Base-by-base conservation (phyloP, 2,113 vertebrate species). In the Amphiprion ocellaris region DNA sequence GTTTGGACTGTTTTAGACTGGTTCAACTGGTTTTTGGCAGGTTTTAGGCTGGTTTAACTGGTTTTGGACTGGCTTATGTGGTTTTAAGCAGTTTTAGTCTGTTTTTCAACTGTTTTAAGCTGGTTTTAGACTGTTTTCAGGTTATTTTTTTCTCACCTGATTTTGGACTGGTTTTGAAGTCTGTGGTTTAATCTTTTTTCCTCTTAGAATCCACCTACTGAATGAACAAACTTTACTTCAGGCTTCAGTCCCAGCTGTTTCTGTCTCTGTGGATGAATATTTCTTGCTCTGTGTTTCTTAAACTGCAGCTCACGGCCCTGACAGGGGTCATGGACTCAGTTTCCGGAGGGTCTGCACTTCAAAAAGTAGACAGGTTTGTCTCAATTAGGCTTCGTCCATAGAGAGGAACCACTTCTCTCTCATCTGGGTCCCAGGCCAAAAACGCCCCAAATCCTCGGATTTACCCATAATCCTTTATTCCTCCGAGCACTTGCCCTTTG, bases 401-500 rank as follows among this genome's bases (percentile, higher is more conserved):
- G 82, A 80, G 79, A 68, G 17, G 79, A 66, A 8, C 6, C 21
- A 0, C 52, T 39, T 75, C 53, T 26, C 63, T 85, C 84, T 88
- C 46, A 83, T 87, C 72, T 79, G 30, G 0, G 33, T 77, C 78
- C 69, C 83, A 2, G 59, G 63, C 60, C n/a, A 1, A 49, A 56
- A 24, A 24, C 1, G 67, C 21, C 21, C 69, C 37, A 83, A 82
- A 86, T 84, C 82, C 81, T 65, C 11, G 5, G 78, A 74, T 86
- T 91, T 86, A 91, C 81, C 87, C 70, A 86, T 84, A 89, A 89
- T 91, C 85, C 87, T 68, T 72, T 53, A 66, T 55, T 86, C 65
- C 75, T 11, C 12, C 0, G 10, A 80, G 75, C 23, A 11, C 0
- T 75, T 47, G 73, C 77, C 87, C 85, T 87, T 44, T 49, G 44